Evolutionary conservation across 2,797 vertebrate species (phyloP).

Genomic region (Peromyscus attwateri): DNA sequence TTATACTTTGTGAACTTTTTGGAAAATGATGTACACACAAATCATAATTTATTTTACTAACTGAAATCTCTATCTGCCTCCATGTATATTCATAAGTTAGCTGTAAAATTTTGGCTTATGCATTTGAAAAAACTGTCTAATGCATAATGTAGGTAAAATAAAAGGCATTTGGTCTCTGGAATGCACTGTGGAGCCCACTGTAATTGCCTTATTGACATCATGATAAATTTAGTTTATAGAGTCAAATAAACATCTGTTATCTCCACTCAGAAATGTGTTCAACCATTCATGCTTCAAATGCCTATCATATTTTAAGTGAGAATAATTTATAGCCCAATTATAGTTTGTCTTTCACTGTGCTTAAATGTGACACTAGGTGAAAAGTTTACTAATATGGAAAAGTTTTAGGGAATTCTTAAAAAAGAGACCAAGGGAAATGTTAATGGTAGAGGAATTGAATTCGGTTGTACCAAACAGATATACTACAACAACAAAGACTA

Average conservation of each 20-base stretch:
- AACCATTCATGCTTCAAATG: slow-evolving; percentile 72
- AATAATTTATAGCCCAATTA: slow-evolving; percentile 74
- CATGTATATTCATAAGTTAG: background rate
- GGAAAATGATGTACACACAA: background rate
- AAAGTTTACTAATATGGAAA: slow-evolving; percentile 21
- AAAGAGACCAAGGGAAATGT: background rate
- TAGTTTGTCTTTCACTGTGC: slow-evolving; percentile 49
- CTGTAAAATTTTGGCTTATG: background rate
- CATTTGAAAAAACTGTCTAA: slow-evolving; percentile 16
- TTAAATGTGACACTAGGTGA: slow-evolving; percentile 50
- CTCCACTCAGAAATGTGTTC: slow-evolving; percentile 69
- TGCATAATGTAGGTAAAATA: slow-evolving; percentile 33
- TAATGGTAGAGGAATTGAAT: background rate
- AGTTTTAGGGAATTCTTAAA: slow-evolving; percentile 34
- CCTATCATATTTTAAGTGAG: slow-evolving; percentile 73
- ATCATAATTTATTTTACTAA: slow-evolving; percentile 49
- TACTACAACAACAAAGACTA: background rate
- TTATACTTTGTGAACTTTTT: background rate
- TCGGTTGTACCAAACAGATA: background rate
- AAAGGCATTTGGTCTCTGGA: slow-evolving; percentile 24
- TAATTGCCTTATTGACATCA: slow-evolving; percentile 73
- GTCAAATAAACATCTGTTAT: slow-evolving; percentile 73
- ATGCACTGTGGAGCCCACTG: slow-evolving; percentile 8
- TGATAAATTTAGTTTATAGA: slow-evolving; percentile 75
- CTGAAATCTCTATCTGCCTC: background rate